Evolutionary conservation across 2,113 vertebrate species (phyloP), one percentile per base, ranked within the genome.

Genomic region (Lamprotornis superbus): DNA sequence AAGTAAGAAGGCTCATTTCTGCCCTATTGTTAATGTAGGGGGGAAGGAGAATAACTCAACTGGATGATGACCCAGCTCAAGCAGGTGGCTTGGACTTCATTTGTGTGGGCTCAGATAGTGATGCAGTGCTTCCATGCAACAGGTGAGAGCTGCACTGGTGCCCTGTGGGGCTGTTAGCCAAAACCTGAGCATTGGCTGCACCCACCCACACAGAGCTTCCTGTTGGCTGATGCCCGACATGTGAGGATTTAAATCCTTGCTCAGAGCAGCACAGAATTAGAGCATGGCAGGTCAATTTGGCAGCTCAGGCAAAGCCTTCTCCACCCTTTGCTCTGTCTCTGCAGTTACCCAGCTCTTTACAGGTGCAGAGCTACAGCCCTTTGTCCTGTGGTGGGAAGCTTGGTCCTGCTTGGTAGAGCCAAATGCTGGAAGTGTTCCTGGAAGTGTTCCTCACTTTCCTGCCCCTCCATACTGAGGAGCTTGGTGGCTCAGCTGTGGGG

Each of bases 11-110:
- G 67, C 28, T 87, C 18, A 52, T 37, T 90, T 73, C 52, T 83
- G 49, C 17, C 53, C 70, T 65, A 5, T 15, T 57, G 30, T 55
- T 64, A 23, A 2, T 2, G 1, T 1, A 18, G 15, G 1, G 9
- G 5, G 12, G 1, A 86, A 61, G 46, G 46, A 91, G 64, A 84
- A 9, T 40, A 89, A 63, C 24, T 73, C n/a, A 44, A 46, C 33
- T 83, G 69, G 33, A 42, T 60, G 56, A 53, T 63, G 68, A 81
- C 42, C 40, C 14, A 49, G 50, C 25, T 61, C 55, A 67, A 73
- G 60, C 23, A 67, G 64, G 27, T 67, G 30, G 46, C 25, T 40
- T 65, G 60, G 52, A 74, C 16, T 40, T 63, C 60, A 50, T 42
- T 53, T 65, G 0, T 5, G 19, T 1, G 5, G 40, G 46, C 75